These are phyloP conservation scores for Sesia apiformis DNA, from an alignment of 2,888 invertebrate species.

Conservation along the genomic window DNA sequence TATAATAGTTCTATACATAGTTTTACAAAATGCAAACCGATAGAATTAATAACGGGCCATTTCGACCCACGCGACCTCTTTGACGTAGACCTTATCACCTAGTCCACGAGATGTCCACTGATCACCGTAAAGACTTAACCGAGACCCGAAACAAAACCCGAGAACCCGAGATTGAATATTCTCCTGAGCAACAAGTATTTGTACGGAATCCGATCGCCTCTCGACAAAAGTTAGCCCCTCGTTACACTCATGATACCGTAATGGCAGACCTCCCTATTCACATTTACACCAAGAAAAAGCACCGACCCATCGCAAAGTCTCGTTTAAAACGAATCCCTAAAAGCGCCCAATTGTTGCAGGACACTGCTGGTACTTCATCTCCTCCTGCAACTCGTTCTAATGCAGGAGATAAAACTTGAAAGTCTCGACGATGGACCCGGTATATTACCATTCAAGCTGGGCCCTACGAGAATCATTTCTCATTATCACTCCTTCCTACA, in stretches of 20 bases:
- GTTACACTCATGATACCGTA: no score
- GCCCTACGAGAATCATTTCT: background rate
- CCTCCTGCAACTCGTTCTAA: no score
- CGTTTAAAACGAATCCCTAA: no score
- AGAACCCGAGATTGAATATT: conserved; percentile 11
- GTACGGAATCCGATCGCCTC: conserved; percentile 12
- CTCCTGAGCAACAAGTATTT: conserved; percentile 11
- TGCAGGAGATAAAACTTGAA: no score
- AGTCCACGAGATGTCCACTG: conserved; percentile 6
- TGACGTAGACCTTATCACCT: conserved; percentile 8
- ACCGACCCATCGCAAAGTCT: no score
- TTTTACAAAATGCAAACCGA: no score
- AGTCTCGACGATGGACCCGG: no score
- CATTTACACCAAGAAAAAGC: no score
- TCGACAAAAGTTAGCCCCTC: conserved; percentile 15
- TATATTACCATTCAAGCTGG: conserved; percentile 1
- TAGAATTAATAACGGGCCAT: conserved; percentile 7
- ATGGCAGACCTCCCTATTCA: no score
- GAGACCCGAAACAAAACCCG: conserved; percentile 9
- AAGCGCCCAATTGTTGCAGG: no score
- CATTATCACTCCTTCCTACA: conserved; percentile 1
- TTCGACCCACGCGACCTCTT: conserved; percentile 13
- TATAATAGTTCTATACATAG: no score
- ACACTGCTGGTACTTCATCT: no score
- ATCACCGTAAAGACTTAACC: conserved; percentile 3